Evolutionary conservation across 1,140 invertebrate species (phyloP).

Genomic region (Sminthurides bifidus): DNA sequence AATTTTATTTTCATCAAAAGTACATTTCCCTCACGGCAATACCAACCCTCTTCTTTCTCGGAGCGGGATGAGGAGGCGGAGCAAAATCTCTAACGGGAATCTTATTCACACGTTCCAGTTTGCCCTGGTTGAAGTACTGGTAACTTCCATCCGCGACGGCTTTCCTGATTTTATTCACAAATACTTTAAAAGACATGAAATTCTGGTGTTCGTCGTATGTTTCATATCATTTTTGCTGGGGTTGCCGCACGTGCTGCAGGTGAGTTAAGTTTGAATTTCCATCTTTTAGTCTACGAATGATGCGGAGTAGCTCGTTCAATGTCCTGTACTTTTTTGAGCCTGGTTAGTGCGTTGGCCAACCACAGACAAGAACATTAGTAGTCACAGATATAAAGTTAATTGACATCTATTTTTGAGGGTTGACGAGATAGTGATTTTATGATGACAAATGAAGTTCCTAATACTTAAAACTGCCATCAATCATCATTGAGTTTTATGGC

Average conservation of each 20-base stretch:
- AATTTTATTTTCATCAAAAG: not conserved
- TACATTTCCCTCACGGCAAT: not conserved
- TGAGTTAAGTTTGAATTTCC: slow-evolving; percentile 13
- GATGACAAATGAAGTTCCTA: too few relatives aligned
- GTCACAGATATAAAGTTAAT: too few relatives aligned
- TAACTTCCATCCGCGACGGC: slow-evolving; percentile 81
- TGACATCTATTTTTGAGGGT: too few relatives aligned
- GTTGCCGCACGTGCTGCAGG: too few relatives aligned
- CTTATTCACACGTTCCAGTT: slow-evolving; percentile 52
- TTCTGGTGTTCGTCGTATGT: slow-evolving; percentile 70
- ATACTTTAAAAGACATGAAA: slow-evolving; percentile 69
- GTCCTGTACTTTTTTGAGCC: not conserved
- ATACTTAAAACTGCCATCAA: too few relatives aligned
- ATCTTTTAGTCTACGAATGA: not conserved
- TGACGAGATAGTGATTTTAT: too few relatives aligned
- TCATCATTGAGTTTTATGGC: too few relatives aligned
- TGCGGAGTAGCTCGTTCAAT: not conserved
- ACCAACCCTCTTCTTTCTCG: too few relatives aligned
- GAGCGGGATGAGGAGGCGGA: too few relatives aligned
- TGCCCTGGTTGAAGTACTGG: slow-evolving; percentile 80
- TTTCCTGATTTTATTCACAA: slow-evolving; percentile 71
- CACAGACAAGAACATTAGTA: too few relatives aligned
- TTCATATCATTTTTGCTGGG: slow-evolving; percentile 62
- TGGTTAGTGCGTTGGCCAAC: too few relatives aligned
- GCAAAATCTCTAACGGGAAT: not conserved